Base-by-base conservation (phyloP, 2,888 invertebrate genomes). In the Tromatobia lineatoria region DNA sequence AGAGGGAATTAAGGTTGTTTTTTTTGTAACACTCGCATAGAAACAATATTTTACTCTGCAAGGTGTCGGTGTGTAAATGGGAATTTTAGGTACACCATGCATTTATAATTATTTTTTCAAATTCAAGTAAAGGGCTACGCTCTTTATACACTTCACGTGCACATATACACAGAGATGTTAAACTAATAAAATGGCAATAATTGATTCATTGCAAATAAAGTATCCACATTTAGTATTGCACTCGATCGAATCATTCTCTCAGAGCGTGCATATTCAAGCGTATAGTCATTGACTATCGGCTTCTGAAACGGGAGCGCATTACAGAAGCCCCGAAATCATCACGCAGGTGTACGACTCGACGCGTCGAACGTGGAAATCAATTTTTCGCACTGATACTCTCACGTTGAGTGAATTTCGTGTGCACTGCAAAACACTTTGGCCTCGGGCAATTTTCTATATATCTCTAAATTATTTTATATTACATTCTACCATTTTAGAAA, bases 281-380 rank as follows among this genome's bases (percentile, higher is more conserved):
- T 70, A 54, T 71, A 76, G 61, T 67, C 66, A 78, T 79, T 59
- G 78, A 47, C 69, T 23, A 77, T 81, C 80, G 82, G 82, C 25
- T 57, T 47, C 45, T 64, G 79, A 78, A 70, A 66, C 59, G 50
- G 57, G 67, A 67, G 73, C 66, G 74, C 66, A 77, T 79, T 70
- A 61, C 8, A 25, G 13, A 8, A 25, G 4, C 82, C 82, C 85
- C 83, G 80, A 88, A 89, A 88, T 89, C 87, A 88, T 89, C 80
- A 83, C 80, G 71, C 80, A 88, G 89, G 87, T 87, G 80, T 83
- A 85, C 85, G 80, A 76, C 85, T 70, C 71, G 69, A 85, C 86
- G 87, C 88, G 90, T 91, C 91, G 90, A 91, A 91, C 88, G 86
- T 88, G 87, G 87, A 88, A 89, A 92, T 92, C 91, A 92, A 92